Conservation (phyloP, 2,113 vertebrate genomes). For the Oryzias melastigma region DNA sequence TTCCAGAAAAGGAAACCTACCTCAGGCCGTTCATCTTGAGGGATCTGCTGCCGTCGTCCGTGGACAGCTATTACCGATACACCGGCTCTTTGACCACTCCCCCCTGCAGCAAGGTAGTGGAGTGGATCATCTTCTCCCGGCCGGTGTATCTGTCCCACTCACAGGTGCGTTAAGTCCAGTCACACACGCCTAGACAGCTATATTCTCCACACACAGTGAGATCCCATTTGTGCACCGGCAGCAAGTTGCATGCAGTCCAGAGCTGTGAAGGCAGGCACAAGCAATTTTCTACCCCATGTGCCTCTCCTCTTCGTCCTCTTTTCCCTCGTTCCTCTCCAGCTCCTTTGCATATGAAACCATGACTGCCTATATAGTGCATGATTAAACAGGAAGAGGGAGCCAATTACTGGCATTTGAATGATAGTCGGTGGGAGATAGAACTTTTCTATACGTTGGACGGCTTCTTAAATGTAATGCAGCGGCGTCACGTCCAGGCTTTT, state of each 20-base stretch:
- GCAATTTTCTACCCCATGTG: slow-evolving; percentile 46
- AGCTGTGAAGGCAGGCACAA: slow-evolving; percentile 19
- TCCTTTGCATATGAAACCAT: slow-evolving; percentile 54
- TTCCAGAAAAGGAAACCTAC: slow-evolving; percentile 95
- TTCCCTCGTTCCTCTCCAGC: slow-evolving; percentile 27
- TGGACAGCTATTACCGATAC: slow-evolving; percentile 95
- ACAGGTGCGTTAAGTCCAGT: slow-evolving; percentile 79
- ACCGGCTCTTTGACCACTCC: slow-evolving; percentile 94
- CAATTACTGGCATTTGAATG: slow-evolving; percentile 58
- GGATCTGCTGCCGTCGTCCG: slow-evolving; percentile 87
- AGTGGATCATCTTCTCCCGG: slow-evolving; percentile 94
- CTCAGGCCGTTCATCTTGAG: slow-evolving; percentile 92
- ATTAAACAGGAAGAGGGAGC: slow-evolving; percentile 47
- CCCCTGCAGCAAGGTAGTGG: slow-evolving; percentile 94
- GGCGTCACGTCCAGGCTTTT: slow-evolving; percentile 2
- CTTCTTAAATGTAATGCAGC: slow-evolving; percentile 23
- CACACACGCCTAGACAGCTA: slow-evolving; percentile 9
- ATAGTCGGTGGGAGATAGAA: slow-evolving; percentile 27
- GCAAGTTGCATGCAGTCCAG: slow-evolving; percentile 45
- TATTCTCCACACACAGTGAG: slow-evolving; percentile 45
- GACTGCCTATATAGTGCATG: slow-evolving; percentile 50
- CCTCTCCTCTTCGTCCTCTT: slow-evolving; percentile 23
- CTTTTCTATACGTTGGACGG: slow-evolving; percentile 27
- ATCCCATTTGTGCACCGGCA: slow-evolving; percentile 49
- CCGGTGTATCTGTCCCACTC: slow-evolving; percentile 92